These are phyloP conservation scores for Drosophila longiperda DNA, from an alignment of 2,888 invertebrate genomes.

Conservation along the genomic window DNA sequence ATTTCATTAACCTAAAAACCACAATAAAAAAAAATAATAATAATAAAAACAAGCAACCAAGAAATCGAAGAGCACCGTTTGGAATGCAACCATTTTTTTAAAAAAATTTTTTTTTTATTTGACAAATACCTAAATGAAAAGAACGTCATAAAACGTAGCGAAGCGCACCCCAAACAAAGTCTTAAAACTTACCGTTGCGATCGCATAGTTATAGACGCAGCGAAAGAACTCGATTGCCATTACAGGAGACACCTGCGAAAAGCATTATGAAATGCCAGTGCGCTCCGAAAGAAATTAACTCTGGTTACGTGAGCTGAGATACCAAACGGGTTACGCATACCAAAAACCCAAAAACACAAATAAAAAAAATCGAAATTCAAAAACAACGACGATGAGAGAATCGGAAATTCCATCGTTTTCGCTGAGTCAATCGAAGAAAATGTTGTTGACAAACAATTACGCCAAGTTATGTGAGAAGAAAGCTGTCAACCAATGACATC, in stretches of 20 bases:
- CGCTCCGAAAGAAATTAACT: slow-evolving; percentile 71
- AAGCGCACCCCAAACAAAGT: slow-evolving; percentile 47
- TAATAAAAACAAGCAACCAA: not conserved
- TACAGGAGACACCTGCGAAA: slow-evolving; percentile 68
- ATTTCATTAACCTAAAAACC: slow-evolving; percentile 63
- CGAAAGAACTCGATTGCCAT: slow-evolving; percentile 39
- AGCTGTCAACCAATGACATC: not conserved
- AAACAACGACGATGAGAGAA: slow-evolving; percentile 36
- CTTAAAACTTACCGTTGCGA: slow-evolving; percentile 13
- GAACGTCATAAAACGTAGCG: slow-evolving; percentile 54
- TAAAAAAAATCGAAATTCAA: slow-evolving; percentile 7
- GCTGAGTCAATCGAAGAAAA: slow-evolving; percentile 32
- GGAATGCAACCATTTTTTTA: slow-evolving; percentile 31
- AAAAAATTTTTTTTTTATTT: slow-evolving; percentile 8
- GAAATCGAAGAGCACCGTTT: slow-evolving; percentile 17
- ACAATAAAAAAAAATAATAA: slow-evolving; percentile 5
- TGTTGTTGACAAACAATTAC: slow-evolving; percentile 15
- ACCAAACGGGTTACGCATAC: slow-evolving; percentile 55
- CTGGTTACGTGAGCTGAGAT: slow-evolving; percentile 66
- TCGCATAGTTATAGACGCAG: slow-evolving; percentile 22
- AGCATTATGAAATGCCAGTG: slow-evolving; percentile 62
- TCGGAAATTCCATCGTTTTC: slow-evolving; percentile 61
- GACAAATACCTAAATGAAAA: not conserved
- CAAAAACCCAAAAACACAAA: not conserved
- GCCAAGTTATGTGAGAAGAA: slow-evolving; percentile 26